Percentiles rank a stretch among this genome's conserved stretches.
Conservation (phyloP, 2,113 vertebrate genomes). For the Gopherus flavomarginatus region DNA sequence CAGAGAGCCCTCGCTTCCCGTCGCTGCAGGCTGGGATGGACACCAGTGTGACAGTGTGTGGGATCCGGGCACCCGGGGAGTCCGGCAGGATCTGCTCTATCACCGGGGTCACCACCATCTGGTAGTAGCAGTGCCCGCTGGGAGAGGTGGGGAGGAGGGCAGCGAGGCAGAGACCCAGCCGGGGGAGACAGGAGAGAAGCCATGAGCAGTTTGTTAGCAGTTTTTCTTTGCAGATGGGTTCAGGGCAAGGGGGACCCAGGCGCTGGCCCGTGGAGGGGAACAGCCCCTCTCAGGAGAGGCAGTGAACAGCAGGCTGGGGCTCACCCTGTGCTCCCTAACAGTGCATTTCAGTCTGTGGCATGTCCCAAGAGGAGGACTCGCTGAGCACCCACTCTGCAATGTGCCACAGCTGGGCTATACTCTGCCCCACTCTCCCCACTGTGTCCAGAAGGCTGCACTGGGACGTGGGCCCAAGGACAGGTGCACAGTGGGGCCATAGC, state of each 20-base stretch:
- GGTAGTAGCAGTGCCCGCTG: constrained; percentile 96
- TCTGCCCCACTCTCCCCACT: neutral
- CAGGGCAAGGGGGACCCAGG: neutral
- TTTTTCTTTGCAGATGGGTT: neutral
- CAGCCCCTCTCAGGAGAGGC: neutral
- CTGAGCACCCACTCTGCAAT: neutral
- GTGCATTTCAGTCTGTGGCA: neutral
- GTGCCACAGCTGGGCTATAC: neutral
- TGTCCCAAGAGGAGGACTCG: neutral
- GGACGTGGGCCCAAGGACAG: neutral
- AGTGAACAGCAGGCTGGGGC: neutral
- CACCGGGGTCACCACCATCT: constrained; percentile 92
- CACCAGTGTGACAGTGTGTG: constrained; percentile 96
- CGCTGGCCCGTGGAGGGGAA: neutral
- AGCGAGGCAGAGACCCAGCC: neutral
- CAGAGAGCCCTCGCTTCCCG: constrained; percentile 91
- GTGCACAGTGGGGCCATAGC: neutral
- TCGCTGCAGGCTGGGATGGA: constrained; percentile 93
- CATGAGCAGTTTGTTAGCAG: neutral
- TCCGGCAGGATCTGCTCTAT: constrained; percentile 88
- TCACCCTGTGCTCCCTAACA: neutral
- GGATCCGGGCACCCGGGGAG: constrained; percentile 89
- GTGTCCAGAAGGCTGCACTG: neutral
- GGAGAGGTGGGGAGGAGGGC: neutral
- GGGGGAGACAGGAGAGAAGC: neutral